Evolutionary conservation across 2,888 invertebrate genomes (phyloP).

Genomic region (Agrotis puta): DNA sequence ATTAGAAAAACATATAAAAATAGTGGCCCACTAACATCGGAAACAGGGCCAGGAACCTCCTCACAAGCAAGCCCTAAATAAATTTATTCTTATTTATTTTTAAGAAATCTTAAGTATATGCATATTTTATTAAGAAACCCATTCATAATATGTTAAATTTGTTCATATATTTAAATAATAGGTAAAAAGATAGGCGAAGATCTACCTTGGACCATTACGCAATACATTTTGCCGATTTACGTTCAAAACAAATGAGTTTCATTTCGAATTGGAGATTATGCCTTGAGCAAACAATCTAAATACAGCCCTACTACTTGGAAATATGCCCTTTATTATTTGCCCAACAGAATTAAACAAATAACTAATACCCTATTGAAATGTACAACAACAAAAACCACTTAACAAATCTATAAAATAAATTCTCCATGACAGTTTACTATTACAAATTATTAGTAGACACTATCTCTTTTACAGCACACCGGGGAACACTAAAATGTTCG

Average conservation of each 20-base stretch:
- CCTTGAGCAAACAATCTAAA: not conserved
- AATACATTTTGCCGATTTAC: too few relatives aligned
- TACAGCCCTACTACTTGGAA: not conserved
- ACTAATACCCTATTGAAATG: conserved; percentile 11
- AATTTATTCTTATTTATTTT: too few relatives aligned
- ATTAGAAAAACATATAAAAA: too few relatives aligned
- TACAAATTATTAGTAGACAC: conserved; percentile 40
- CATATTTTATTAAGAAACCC: too few relatives aligned
- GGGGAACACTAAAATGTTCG: conserved; percentile 50
- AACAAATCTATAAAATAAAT: conserved; percentile 50
- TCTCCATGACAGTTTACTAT: conserved; percentile 43
- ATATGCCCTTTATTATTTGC: not conserved
- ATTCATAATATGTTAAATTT: too few relatives aligned
- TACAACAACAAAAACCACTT: conserved; percentile 29
- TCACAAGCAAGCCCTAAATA: too few relatives aligned
- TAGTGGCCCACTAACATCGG: too few relatives aligned
- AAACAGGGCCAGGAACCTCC: too few relatives aligned
- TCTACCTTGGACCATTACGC: too few relatives aligned
- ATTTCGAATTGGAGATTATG: not conserved
- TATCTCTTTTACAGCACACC: conserved; percentile 39
- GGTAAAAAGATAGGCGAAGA: too few relatives aligned
- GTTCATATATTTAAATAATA: too few relatives aligned
- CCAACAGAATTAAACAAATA: conserved; percentile 1
- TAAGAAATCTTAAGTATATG: too few relatives aligned
- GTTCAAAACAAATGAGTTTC: not conserved